Conservation (phyloP, 2,113 vertebrate species). For the Alethe castanea region DNA sequence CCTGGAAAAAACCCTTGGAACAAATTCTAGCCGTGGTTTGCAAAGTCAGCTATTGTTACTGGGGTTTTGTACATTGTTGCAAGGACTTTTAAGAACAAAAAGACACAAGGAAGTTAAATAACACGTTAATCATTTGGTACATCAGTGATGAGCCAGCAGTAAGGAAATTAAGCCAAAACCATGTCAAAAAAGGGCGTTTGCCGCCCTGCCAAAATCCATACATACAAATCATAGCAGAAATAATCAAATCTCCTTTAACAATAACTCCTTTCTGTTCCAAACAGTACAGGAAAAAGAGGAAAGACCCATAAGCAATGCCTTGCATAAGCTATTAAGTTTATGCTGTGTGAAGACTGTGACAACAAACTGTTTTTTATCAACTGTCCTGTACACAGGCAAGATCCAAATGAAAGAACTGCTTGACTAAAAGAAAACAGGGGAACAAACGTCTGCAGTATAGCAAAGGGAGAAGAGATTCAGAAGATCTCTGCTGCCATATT, state of each 20-base stretch:
- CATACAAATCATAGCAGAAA: not conserved
- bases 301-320: not conserved
- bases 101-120: not conserved
- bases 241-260: not conserved
- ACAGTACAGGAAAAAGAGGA: not conserved
- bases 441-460: not conserved
- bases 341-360: not conserved
- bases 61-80: not conserved
- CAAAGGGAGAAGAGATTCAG: not conserved
- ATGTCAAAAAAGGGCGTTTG: not conserved
- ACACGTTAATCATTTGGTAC: not conserved
- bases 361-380: not conserved
- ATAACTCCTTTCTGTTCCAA: not conserved
- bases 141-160: not conserved
- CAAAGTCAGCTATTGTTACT: not conserved
- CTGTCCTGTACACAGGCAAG: not conserved
- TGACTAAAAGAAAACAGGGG: not conserved
- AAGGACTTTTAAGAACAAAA: slow-evolving; percentile 4
- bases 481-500: not conserved
- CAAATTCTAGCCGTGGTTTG: not conserved
- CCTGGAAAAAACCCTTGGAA: not conserved
- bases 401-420: not conserved
- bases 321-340: not conserved
- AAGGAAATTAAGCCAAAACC: not conserved
- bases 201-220: not conserved